Base-by-base conservation (phyloP, 2,888 invertebrate genomes). In the Enoplolaimus lenunculus region DNA sequence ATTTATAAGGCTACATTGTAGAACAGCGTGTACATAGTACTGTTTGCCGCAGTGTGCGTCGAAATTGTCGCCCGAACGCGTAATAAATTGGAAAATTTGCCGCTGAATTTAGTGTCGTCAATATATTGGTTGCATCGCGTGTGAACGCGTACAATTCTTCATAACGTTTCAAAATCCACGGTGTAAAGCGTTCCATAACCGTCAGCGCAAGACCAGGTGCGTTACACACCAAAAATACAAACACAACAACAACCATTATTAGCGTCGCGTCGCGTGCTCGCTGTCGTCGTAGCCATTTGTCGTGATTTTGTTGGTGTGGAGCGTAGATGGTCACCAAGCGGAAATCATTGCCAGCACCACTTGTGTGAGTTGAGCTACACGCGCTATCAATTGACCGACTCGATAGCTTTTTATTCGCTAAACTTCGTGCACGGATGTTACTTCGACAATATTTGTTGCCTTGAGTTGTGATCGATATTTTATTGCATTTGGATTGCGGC, bases 241-340 rank as follows among this genome's bases (percentile, higher is more conserved):
- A n/a, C n/a, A 66, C 67, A 31, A 66, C 67, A 31, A 66, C 34
- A n/a, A 66, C 33, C 33, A 66, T 26, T n/a, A 66, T n/a, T n/a
- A 66, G 7, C 26, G 31, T 66, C 2, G 34, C 67, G 26, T 66
- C 67, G 34, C 67, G 67, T 31, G 33, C n/a, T 66, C 34, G 30
- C 7, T 21, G 34, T 31, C 45, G 45, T 45, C 45, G 7, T 45
- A 45, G 7, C 45, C 45, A 45, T 45, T 45, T 45, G 7, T 45
- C 45, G 45, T 45, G 45, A 7, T 21, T 7, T 13, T 7, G 7
- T 45, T 45, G 45, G 21, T 45, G 45, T 45, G 45, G 45, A 21
- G 21, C 21, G 21, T 45, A 45, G 45, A 45, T 45, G 45, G 45
- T 45, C 7, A 21, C 7, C 21, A 45, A 45, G n/a, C n/a, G n/a